A percentile compares a stretch with the other conserved stretches of the same genome.
Conservation (phyloP, 1,140 invertebrate genomes). For the honey bee (Apis mellifera) region DNA sequence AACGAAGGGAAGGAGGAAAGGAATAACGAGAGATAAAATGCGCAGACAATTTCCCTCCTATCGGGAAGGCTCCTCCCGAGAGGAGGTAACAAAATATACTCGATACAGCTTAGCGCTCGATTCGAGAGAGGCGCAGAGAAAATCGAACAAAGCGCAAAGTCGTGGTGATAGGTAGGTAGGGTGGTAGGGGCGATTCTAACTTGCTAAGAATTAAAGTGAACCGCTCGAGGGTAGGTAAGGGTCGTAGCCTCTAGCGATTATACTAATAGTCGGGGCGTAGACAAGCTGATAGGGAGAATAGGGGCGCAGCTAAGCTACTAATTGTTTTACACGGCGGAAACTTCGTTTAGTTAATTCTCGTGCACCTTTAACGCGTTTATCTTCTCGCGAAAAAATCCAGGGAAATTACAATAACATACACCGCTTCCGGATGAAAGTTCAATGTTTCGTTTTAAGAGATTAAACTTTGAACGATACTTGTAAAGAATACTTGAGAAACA, state of each 20-base stretch:
- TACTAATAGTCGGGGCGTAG: conserved; percentile 71
- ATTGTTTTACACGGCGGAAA: conserved; percentile 65
- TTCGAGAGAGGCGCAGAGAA: not conserved
- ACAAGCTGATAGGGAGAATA: conserved; percentile 59
- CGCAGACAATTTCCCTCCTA: not conserved
- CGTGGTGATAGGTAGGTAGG: conserved; percentile 34
- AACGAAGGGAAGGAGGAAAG: not conserved
- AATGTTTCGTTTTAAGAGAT: not conserved
- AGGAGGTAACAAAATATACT: not conserved
- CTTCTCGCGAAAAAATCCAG: conserved; percentile 34
- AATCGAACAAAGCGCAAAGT: conserved; percentile 53
- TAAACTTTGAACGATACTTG: too few species aligned
- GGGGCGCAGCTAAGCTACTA: conserved; percentile 59
- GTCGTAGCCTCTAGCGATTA: conserved; percentile 68
- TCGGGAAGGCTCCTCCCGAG: not conserved
- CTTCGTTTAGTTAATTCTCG: conserved; percentile 60
- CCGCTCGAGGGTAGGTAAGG: conserved; percentile 61
- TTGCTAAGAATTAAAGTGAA: conserved; percentile 70
- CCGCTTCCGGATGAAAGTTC: not conserved
- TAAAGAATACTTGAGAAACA: not conserved
- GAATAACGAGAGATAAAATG: not conserved
- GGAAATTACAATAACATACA: not conserved
- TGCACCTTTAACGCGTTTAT: conserved; percentile 49
- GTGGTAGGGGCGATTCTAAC: conserved; percentile 54
- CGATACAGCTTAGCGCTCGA: not conserved